Percentiles rank a stretch among this genome's conserved stretches.
Conservation (phyloP, 2,113 vertebrate species). For the Mustelus asterias region DNA sequence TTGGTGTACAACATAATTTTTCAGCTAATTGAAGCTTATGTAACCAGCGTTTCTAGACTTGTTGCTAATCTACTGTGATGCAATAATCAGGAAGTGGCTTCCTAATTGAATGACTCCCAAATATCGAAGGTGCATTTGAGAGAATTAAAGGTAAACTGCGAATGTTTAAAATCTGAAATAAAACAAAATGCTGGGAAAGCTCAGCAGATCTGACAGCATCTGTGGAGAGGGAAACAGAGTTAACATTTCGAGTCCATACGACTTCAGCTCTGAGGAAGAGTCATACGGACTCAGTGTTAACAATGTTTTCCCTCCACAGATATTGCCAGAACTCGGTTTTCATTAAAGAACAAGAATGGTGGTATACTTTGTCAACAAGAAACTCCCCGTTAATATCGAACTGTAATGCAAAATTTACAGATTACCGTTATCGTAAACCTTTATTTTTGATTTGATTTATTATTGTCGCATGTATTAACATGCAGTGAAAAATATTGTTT, state of each 20-base stretch:
- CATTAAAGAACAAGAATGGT: not conserved
- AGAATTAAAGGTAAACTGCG: not conserved
- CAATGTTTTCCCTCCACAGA: too few relatives aligned
- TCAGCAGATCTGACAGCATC: too few relatives aligned
- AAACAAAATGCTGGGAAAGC: too few relatives aligned
- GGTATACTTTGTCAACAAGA: not conserved
- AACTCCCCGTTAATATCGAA: not conserved
- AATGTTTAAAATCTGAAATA: too few relatives aligned
- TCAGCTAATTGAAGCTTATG: not conserved
- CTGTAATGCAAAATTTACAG: not conserved
- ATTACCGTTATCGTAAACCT: not conserved
- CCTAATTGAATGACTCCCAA: not conserved
- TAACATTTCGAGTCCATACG: too few relatives aligned
- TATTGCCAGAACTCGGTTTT: too few relatives aligned
- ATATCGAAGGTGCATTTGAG: not conserved
- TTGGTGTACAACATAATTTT: not conserved
- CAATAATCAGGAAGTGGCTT: not conserved
- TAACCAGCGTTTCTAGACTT: not conserved
- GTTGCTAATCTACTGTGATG: not conserved
- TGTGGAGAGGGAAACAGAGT: too few relatives aligned
- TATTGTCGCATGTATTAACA: too few relatives aligned
- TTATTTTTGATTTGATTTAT: too few relatives aligned
- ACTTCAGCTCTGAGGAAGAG: too few relatives aligned
- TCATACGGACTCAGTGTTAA: too few relatives aligned
- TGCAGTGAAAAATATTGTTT: too few relatives aligned